Evolutionary conservation across 37 sponge, comb jelly and placozoan species (phyloP).

Genomic region (Corticium candelabrum): DNA sequence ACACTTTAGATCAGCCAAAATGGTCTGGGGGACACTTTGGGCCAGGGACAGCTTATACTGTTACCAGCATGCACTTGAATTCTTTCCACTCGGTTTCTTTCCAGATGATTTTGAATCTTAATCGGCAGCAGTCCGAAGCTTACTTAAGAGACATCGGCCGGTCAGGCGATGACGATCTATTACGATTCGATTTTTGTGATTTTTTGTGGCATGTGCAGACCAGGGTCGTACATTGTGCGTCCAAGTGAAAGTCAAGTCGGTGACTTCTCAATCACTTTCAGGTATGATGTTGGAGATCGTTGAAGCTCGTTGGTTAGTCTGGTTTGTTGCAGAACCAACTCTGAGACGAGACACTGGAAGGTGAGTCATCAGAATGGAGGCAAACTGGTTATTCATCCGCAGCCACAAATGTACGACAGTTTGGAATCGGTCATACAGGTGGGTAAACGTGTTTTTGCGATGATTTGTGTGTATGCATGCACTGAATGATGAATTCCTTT

Average conservation of each 20-base stretch:
- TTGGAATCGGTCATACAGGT: background rate
- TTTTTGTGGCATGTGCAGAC: background rate
- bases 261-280: background rate
- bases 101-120: background rate
- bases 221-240: background rate
- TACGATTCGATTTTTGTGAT: background rate
- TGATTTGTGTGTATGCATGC: background rate
- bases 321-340: background rate
- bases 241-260: background rate
- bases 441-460: background rate
- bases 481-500: too few species aligned
- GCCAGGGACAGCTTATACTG: too few species aligned
- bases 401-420: background rate
- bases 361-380: background rate
- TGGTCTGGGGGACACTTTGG: too few species aligned
- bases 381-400: background rate
- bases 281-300: background rate
- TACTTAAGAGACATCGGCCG: background rate
- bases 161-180: background rate
- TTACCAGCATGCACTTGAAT: too few species aligned
- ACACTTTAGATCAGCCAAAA: too few species aligned
- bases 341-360: background rate
- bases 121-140: background rate
- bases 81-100: too few species aligned
- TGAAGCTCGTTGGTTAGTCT: background rate